These are phyloP conservation scores for Cydia fagiglandana DNA, from an alignment of 1,140 invertebrate genomes.

Conservation along the genomic window DNA sequence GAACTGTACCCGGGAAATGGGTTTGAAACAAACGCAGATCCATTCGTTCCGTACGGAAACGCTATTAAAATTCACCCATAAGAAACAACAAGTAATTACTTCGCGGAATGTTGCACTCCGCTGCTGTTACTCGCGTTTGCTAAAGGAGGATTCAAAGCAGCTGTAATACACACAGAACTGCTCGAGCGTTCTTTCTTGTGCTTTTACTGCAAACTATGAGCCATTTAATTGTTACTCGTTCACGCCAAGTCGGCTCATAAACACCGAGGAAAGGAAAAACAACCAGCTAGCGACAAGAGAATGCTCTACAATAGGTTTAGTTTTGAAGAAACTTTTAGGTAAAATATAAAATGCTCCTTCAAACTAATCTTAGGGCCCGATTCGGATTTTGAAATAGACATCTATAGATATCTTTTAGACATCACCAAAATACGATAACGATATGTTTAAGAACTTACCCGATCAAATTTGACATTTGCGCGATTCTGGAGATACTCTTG, in stretches of 20 bases:
- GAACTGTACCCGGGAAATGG: not conserved
- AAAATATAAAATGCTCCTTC: not conserved
- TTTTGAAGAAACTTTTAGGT: not conserved
- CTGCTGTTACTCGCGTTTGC: not conserved
- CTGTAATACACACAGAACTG: not conserved
- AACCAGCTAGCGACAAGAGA: not conserved
- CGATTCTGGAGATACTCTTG: no score
- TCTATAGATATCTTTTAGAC: no score
- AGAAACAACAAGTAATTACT: slow-evolving; percentile 11
- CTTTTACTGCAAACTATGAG: slow-evolving; percentile 5
- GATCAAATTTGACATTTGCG: no score
- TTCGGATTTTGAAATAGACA: no score
- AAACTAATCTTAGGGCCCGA: not conserved
- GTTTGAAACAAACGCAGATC: not conserved
- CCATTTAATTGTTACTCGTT: not conserved
- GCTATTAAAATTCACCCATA: not conserved
- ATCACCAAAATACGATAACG: no score
- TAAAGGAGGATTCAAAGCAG: not conserved
- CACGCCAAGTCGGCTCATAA: not conserved
- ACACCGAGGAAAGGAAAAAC: not conserved
- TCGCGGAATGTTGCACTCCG: not conserved
- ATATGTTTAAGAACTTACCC: no score
- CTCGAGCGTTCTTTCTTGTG: not conserved
- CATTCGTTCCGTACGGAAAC: not conserved
- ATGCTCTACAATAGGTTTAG: not conserved